Percentiles rank a stretch among this genome's conserved stretches.
These are phyloP conservation scores for Odobenus rosmarus DNA, from an alignment of 2,113 vertebrate genomes.

Conservation along the genomic window DNA sequence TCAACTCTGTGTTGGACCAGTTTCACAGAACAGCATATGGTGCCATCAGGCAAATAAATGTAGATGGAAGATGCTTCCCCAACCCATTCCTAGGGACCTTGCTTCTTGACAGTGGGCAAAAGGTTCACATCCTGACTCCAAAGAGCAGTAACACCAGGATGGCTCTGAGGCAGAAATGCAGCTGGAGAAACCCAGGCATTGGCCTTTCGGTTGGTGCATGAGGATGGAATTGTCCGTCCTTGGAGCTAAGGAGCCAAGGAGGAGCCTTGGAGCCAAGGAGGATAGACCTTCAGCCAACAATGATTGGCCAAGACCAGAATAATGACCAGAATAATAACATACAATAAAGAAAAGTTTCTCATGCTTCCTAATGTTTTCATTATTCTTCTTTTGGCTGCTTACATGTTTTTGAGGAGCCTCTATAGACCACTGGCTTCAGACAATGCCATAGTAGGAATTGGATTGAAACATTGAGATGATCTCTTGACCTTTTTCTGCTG, in stretches of 20 bases:
- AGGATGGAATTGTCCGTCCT: neutral
- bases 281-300: neutral
- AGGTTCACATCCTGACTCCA: neutral
- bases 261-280: neutral
- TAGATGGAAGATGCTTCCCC: neutral
- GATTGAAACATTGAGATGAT: neutral
- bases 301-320: neutral
- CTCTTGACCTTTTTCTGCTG: neutral
- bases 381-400: neutral
- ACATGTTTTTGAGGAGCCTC: neutral
- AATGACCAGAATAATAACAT: neutral
- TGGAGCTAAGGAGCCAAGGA: neutral
- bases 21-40: neutral
- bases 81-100: neutral
- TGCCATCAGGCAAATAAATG: neutral
- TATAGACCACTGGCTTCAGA: neutral
- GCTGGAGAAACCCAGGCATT: neutral
- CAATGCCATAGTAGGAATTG: neutral
- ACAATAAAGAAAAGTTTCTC: neutral
- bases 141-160: neutral
- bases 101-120: neutral
- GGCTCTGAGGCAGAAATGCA: neutral
- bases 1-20: neutral
- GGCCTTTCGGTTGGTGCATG: neutral
- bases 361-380: neutral